These are phyloP conservation scores for Drosophila bocqueti DNA, from an alignment of 1,140 invertebrate genomes.

Conservation along the genomic window DNA sequence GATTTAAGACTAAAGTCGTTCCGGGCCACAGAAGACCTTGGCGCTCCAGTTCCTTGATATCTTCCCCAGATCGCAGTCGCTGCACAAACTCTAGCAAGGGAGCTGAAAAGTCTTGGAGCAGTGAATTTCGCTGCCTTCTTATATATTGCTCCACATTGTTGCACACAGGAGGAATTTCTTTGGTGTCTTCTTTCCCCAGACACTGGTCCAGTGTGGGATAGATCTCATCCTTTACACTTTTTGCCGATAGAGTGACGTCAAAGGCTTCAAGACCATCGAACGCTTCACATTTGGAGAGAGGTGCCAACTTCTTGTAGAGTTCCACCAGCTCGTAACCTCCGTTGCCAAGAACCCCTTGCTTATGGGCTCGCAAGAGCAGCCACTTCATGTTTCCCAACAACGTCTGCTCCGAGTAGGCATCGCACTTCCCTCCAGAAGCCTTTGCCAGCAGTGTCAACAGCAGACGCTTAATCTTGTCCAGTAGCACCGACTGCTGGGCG, in stretches of 20 bases:
- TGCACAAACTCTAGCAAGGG: slow-evolving; percentile 86
- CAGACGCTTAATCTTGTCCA: slow-evolving; percentile 40
- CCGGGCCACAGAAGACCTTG: slow-evolving; percentile 75
- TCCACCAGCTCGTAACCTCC: slow-evolving; percentile 46
- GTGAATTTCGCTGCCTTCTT: slow-evolving; percentile 90
- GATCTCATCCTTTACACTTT: slow-evolving; percentile 50
- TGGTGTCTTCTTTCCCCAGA: not conserved
- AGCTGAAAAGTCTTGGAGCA: slow-evolving; percentile 90
- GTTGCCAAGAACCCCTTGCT: slow-evolving; percentile 27
- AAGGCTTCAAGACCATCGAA: slow-evolving; percentile 30
- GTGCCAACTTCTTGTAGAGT: slow-evolving; percentile 44
- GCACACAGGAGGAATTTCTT: not conserved
- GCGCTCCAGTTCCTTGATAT: slow-evolving; percentile 61
- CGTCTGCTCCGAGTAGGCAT: slow-evolving; percentile 36
- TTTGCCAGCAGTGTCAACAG: slow-evolving; percentile 23
- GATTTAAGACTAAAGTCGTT: slow-evolving; percentile 52
- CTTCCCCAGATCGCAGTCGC: slow-evolving; percentile 60
- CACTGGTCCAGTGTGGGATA: slow-evolving; percentile 70
- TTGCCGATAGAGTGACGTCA: not conserved
- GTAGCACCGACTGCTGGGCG: slow-evolving; percentile 33
- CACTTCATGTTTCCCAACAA: slow-evolving; percentile 52
- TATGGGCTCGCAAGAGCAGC: slow-evolving; percentile 58
- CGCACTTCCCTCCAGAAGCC: slow-evolving; percentile 13
- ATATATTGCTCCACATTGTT: slow-evolving; percentile 88
- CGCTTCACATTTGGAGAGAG: slow-evolving; percentile 18